Percentiles rank a stretch among this genome's conserved stretches.
These are phyloP conservation scores for Chlorospingus flavigularis DNA, from an alignment of 2,797 vertebrate species.

Conservation along the genomic window DNA sequence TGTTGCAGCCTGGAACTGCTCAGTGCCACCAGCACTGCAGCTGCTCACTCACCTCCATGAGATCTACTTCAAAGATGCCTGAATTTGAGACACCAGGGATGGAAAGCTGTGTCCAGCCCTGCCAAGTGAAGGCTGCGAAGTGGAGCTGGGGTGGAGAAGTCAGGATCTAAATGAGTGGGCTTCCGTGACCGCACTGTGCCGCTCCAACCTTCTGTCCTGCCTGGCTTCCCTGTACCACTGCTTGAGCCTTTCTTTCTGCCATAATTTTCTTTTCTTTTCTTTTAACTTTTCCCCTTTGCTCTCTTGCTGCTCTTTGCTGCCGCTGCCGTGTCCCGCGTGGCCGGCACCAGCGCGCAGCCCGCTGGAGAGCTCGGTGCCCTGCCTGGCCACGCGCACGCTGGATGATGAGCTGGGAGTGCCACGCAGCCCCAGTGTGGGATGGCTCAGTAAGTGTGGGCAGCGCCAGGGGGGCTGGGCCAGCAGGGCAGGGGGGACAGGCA, in stretches of 20 bases:
- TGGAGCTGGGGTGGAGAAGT: background rate
- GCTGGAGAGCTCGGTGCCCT: conserved; percentile 92
- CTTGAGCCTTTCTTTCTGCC: background rate
- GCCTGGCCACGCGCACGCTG: conserved; percentile 86
- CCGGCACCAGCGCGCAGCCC: conserved; percentile 88
- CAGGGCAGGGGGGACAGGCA: background rate
- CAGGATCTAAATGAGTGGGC: background rate
- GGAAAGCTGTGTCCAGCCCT: background rate
- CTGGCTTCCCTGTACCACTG: conserved; percentile 28
- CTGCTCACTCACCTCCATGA: background rate
- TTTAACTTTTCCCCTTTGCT: conserved; percentile 68
- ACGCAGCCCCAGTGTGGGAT: conserved; percentile 92
- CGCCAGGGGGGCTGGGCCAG: background rate
- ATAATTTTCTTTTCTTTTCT: background rate
- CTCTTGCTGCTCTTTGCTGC: conserved; percentile 65
- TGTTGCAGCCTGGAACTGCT: background rate
- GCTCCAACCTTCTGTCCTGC: background rate
- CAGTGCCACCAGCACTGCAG: background rate
- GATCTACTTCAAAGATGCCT: background rate
- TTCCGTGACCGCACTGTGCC: background rate
- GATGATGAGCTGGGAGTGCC: conserved; percentile 87
- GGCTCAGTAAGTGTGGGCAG: conserved; percentile 90
- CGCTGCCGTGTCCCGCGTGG: conserved; percentile 72
- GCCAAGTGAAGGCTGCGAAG: fast-evolving
- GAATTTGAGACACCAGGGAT: background rate